Percentiles rank a stretch among this genome's conserved stretches.
Evolutionary conservation across 2,888 invertebrate genomes (phyloP).

Genomic region (Mythimna vitellina): DNA sequence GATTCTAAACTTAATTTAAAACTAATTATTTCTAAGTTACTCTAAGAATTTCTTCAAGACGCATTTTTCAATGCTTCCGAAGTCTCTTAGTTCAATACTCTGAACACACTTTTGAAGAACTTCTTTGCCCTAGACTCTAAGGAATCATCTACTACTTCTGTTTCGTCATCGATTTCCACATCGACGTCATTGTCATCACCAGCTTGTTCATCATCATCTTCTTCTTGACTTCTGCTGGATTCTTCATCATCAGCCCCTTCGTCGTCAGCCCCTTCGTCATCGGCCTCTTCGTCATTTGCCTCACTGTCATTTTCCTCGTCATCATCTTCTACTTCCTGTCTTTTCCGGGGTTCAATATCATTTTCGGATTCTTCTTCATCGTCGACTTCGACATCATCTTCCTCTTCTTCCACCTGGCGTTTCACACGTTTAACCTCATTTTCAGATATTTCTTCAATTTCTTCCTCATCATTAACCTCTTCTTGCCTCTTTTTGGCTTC

Average conservation of each 20-base stretch:
- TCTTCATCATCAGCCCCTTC: conserved; percentile 32
- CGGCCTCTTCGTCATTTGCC: background rate
- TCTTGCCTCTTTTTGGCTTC: conserved; percentile 28
- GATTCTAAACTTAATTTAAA: conserved; percentile 72
- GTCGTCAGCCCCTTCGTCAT: conserved; percentile 11
- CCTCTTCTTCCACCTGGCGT: conserved; percentile 38
- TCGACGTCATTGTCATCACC: conserved; percentile 36
- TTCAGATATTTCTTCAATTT: background rate
- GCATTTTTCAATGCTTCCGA: conserved; percentile 76
- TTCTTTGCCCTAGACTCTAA: conserved; percentile 42
- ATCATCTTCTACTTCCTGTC: conserved; percentile 34
- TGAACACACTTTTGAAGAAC: conserved; percentile 75
- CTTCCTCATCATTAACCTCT: conserved; percentile 38
- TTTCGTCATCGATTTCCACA: conserved; percentile 19
- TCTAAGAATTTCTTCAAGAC: conserved; percentile 71
- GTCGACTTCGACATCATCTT: conserved; percentile 27
- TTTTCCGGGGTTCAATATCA: conserved; percentile 31
- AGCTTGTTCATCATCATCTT: conserved; percentile 35
- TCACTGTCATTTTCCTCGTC: conserved; percentile 8
- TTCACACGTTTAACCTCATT: background rate
- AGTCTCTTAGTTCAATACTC: conserved; percentile 71
- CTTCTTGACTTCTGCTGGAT: conserved; percentile 47
- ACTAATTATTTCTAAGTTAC: conserved; percentile 62
- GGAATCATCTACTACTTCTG: conserved; percentile 40
- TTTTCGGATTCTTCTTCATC: conserved; percentile 21